A percentile compares a stretch with the other conserved stretches of the same genome.
Conservation (phyloP, 2,888 invertebrate genomes). For the Bedellia somnulentella region DNA sequence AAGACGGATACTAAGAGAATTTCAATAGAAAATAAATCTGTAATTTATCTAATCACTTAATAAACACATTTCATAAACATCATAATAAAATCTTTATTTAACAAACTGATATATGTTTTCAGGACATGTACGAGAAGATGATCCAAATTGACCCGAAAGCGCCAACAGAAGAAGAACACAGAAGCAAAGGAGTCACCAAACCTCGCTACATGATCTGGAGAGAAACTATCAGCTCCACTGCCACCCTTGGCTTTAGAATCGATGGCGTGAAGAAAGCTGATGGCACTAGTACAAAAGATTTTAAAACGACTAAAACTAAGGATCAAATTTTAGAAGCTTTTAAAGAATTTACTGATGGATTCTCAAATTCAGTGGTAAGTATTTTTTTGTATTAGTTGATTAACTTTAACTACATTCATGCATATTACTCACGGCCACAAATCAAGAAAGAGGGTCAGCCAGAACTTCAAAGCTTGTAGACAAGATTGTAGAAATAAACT, state of each 20-base stretch:
- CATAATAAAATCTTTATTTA: too few relatives aligned
- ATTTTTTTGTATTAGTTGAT: constrained; percentile 1
- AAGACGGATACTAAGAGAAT: too few relatives aligned
- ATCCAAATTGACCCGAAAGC: constrained; percentile 88
- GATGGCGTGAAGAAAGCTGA: constrained; percentile 91
- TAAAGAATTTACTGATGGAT: constrained; percentile 77
- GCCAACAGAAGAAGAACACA: constrained; percentile 87
- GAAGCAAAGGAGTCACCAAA: constrained; percentile 89
- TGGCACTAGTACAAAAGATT: constrained; percentile 91
- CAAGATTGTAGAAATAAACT: too few relatives aligned
- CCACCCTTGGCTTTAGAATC: constrained; percentile 93
- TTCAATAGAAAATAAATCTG: too few relatives aligned
- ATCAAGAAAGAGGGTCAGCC: too few relatives aligned
- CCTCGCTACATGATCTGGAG: constrained; percentile 95
- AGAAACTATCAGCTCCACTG: constrained; percentile 96
- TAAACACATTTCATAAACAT: too few relatives aligned
- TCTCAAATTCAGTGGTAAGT: constrained; percentile 78
- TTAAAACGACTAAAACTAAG: constrained; percentile 88
- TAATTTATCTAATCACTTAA: too few relatives aligned
- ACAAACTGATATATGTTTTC: too few relatives aligned
- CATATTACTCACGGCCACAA: too few relatives aligned
- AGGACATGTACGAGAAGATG: constrained; percentile 99
- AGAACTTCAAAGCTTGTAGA: too few relatives aligned
- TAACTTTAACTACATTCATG: background rate
- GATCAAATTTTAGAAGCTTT: constrained; percentile 82